Conservation (phyloP, 64 coral and sea anemone genomes). For the Stichodactyla mertensii region DNA sequence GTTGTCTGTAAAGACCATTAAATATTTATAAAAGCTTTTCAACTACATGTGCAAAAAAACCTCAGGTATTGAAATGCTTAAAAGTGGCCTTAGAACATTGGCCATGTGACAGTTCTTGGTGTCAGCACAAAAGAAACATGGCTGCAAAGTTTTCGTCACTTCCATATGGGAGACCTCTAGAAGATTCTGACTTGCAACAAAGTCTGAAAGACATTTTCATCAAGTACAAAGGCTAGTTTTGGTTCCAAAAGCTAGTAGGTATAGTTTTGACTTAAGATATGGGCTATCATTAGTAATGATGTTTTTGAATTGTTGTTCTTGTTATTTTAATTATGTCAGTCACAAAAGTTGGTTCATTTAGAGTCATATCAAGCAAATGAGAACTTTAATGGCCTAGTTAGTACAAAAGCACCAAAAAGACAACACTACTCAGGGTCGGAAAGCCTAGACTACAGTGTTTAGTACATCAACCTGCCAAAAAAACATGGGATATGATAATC, state of each 20-base stretch:
- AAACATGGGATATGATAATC: background rate
- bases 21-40: background rate
- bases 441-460: background rate
- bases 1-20: background rate
- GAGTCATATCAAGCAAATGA: background rate
- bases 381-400: background rate
- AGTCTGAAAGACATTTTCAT: background rate
- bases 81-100: background rate
- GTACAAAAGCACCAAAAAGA: background rate
- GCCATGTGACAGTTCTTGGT: background rate
- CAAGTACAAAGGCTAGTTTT: background rate
- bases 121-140: background rate
- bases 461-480: background rate
- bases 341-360: background rate
- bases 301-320: too few relatives aligned
- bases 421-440: background rate
- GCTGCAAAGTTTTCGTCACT: background rate
- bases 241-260: too few relatives aligned
- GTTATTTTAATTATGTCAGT: background rate
- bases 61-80: too few relatives aligned
- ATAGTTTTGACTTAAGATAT: too few relatives aligned
- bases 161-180: background rate
- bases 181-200: background rate
- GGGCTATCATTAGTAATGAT: too few relatives aligned
- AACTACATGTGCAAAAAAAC: background rate